Conservation (phyloP, 2,888 invertebrate genomes). For the Sinohyriopsis cumingii region DNA sequence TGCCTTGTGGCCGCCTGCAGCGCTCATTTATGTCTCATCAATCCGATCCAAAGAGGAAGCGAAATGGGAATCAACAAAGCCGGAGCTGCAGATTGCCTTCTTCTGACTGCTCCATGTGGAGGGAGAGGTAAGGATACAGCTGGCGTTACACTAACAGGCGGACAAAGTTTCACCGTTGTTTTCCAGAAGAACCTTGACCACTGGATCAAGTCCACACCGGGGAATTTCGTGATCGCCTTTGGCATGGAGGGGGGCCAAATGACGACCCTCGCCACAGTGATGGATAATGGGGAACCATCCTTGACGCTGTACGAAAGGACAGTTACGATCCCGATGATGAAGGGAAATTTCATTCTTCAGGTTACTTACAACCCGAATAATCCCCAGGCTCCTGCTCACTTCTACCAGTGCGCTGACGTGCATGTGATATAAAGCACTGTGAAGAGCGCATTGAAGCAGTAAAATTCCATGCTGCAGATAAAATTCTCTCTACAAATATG, state of each 20-base stretch:
- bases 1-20: constrained; percentile 10
- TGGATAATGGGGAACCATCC: constrained; percentile 30
- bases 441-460: too few relatives aligned
- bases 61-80: constrained; percentile 20
- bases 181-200: constrained; percentile 48
- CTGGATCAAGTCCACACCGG: constrained; percentile 27
- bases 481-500: too few relatives aligned
- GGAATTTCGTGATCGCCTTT: constrained; percentile 7
- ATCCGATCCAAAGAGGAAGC: constrained; percentile 27
- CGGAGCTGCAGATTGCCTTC: constrained; percentile 6
- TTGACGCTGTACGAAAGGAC: constrained; percentile 25
- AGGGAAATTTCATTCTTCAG: constrained; percentile 6
- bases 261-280: constrained; percentile 15
- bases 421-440: too few relatives aligned
- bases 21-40: constrained; percentile 29
- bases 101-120: constrained; percentile 1
- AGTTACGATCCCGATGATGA: constrained; percentile 30
- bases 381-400: constrained; percentile 13
- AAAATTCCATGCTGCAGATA: too few relatives aligned
- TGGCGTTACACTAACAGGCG: constrained; percentile 6
- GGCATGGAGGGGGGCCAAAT: constrained; percentile 6
- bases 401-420: constrained; percentile 22
- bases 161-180: constrained; percentile 36
- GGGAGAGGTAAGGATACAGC: neutral
- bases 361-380: constrained; percentile 17